Evolutionary conservation across 1,140 invertebrate species (phyloP).

Genomic region (Anadara kagoshimensis): DNA sequence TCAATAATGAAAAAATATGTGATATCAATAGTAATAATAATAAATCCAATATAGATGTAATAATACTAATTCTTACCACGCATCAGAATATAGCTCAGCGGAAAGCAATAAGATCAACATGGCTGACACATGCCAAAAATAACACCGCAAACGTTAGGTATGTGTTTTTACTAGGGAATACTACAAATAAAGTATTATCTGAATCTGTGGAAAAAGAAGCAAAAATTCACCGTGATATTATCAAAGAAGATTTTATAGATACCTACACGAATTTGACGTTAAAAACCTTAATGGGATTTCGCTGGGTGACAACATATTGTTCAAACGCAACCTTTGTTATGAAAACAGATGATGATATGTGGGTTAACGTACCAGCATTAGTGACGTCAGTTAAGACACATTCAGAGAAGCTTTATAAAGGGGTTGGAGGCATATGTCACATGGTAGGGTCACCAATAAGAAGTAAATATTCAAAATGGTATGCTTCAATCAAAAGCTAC

Average conservation of each 20-base stretch:
- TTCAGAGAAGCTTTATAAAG: not conserved
- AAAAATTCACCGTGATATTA: slow-evolving; percentile 79
- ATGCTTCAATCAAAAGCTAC: slow-evolving; percentile 62
- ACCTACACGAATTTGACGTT: slow-evolving; percentile 88
- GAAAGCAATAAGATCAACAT: slow-evolving; percentile 26
- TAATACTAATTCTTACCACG: slow-evolving; percentile 26
- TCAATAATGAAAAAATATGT: no score
- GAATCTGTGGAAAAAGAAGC: slow-evolving; percentile 75
- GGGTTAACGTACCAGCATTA: slow-evolving; percentile 64
- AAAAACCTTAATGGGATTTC: slow-evolving; percentile 87
- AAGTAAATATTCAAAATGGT: slow-evolving; percentile 71
- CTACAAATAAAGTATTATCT: not conserved
- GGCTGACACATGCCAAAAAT: slow-evolving; percentile 18
- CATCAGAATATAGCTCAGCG: not conserved
- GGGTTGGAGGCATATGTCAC: not conserved
- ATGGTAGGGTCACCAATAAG: slow-evolving; percentile 34
- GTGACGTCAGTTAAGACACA: slow-evolving; percentile 12
- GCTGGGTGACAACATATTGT: slow-evolving; percentile 83
- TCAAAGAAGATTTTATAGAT: slow-evolving; percentile 86
- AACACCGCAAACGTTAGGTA: slow-evolving; percentile 16
- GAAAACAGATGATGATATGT: slow-evolving; percentile 76
- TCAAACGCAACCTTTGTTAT: slow-evolving; percentile 74
- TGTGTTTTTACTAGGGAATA: slow-evolving; percentile 30
- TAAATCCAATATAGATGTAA: not conserved
- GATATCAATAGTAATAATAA: no score